Base-by-base conservation (phyloP, 2,888 invertebrate genomes). In the Caenorhabditis afra region DNA sequence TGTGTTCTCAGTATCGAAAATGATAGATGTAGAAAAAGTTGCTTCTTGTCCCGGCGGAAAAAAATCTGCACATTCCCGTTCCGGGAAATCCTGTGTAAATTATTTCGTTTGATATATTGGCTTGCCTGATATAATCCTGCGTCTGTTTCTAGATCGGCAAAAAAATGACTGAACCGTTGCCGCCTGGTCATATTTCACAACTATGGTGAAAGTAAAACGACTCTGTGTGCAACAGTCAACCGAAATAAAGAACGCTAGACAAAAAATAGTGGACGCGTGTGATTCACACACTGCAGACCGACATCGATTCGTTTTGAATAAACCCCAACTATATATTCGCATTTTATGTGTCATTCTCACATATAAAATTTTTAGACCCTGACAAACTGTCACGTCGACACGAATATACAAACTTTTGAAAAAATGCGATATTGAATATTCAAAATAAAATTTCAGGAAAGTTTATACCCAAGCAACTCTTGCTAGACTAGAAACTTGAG, bases 391-490 rank as follows among this genome's bases (percentile, higher is more conserved):
- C 29, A 29, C 7, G 3, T 3, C 29, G 29, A 29, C n/a, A n/a
- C n/a, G n/a, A n/a, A n/a, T n/a, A n/a, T n/a, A n/a, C n/a, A n/a
- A n/a, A n/a, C 20, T 1, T 20, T 44, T 59, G 18, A 7, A n/a
- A 4, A 44, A 18, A 20, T 16, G n/a, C 11, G 1, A 29, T n/a
- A 20, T 37, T n/a, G n/a, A n/a, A n/a, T n/a, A n/a, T n/a, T n/a
- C n/a, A n/a, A n/a, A n/a, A n/a, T n/a, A n/a, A n/a, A 29, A 29
- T 29, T 29, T 29, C 29, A 7, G 7, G 7, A 29, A 7, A 29
- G 4, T 29, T 29, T 7, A 29, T 29, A 78, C 78, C 78, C 78
- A 78, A 3, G 78, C 78, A 57, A 78, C 78, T 62, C 78, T 71
- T 0, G 78, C 65, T 23, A 78, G 45, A 52, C 78, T 78, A 8